phyloP scores from a whole-genome alignment of 2,888 invertebrate species.

The Drepanosiphum platanoidis region DNA sequence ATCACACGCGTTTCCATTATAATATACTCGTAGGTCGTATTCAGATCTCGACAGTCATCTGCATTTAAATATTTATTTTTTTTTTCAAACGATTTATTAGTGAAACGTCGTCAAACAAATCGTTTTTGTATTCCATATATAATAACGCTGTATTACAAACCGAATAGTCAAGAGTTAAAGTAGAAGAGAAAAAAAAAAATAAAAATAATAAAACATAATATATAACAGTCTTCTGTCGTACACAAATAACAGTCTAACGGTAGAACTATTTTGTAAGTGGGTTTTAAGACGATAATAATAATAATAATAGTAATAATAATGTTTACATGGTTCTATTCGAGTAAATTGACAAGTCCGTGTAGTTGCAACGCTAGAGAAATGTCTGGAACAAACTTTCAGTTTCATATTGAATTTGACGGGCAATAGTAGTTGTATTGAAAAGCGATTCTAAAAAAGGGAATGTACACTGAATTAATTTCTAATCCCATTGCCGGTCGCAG shows the following conservation, averaged over 20 bases:
- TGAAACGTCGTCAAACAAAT: neutral
- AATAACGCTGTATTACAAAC: too few species aligned
- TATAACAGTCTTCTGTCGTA: neutral
- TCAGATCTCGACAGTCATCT: neutral
- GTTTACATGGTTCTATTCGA: neutral
- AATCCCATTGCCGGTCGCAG: neutral
- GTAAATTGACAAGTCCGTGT: neutral
- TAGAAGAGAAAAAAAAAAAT: neutral
- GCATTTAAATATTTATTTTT: neutral
- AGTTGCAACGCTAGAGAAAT: neutral
- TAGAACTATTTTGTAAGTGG: neutral
- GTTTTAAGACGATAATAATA: neutral
- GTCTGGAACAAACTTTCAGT: slow-evolving; percentile 13
- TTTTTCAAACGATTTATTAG: neutral
- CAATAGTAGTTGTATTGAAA: slow-evolving; percentile 14
- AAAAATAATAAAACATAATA: too few species aligned
- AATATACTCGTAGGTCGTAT: neutral
- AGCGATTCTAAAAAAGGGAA: neutral
- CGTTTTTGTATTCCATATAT: too few species aligned
- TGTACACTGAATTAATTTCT: neutral
- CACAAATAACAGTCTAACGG: neutral
- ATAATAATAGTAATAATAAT: neutral
- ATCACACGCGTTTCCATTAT: neutral
- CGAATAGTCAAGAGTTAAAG: neutral
- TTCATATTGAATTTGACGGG: neutral